A percentile compares a stretch with the other conserved stretches of the same genome.
Conservation (phyloP, 1,140 invertebrate species). For the Anagrus nilaparvatae region DNA sequence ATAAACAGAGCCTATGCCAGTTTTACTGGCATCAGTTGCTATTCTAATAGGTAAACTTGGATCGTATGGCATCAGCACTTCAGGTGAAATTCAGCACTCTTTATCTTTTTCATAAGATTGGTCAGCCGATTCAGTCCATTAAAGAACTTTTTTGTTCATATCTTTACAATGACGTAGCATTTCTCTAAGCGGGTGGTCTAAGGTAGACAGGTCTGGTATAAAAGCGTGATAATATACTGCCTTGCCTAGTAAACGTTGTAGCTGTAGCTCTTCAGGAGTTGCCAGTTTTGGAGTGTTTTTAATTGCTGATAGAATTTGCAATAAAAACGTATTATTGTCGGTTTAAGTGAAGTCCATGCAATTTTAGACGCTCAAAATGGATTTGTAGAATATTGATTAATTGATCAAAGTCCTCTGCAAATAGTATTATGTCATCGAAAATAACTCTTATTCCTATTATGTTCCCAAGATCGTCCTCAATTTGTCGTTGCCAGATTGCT, state of each 20-base stretch:
- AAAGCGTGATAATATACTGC: slow-evolving; percentile 10
- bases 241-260: slow-evolving; percentile 12
- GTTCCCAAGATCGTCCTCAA: slow-evolving; percentile 3
- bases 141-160: too few species aligned
- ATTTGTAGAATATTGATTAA: neutral
- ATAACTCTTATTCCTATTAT: slow-evolving; percentile 1
- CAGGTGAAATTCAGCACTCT: slow-evolving; percentile 13
- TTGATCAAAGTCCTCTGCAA: too few species aligned
- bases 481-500: slow-evolving; percentile 12
- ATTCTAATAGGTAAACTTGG: slow-evolving; percentile 24
- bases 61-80: slow-evolving; percentile 20
- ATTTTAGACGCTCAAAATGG: neutral
- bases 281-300: slow-evolving; percentile 6
- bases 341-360: slow-evolving; percentile 11
- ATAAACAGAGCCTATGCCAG: slow-evolving; percentile 29
- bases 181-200: slow-evolving; percentile 1
- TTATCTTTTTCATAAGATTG: slow-evolving; percentile 11
- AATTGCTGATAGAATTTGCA: slow-evolving; percentile 11
- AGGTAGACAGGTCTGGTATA: slow-evolving; percentile 1
- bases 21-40: slow-evolving; percentile 35
- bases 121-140: slow-evolving; percentile 11
- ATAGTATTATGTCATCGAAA: slow-evolving; percentile 9
- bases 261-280: slow-evolving; percentile 4
- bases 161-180: slow-evolving; percentile 9
- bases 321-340: slow-evolving; percentile 23